Conservation (phyloP, 2,797 vertebrate genomes). For the Pelobates cultripes region DNA sequence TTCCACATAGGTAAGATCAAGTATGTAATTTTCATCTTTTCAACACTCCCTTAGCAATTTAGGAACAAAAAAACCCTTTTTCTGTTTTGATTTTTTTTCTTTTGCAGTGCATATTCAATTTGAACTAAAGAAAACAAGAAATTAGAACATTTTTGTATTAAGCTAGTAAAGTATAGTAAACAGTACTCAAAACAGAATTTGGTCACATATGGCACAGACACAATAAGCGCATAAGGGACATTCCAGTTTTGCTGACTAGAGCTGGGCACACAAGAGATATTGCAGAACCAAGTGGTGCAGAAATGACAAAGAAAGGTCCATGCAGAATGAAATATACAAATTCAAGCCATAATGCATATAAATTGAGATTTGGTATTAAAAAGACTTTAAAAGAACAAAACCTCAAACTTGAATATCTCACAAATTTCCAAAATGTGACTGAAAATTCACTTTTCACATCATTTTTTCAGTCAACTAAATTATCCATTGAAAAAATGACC, state of each 20-base stretch:
- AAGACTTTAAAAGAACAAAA: not conserved
- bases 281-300: not conserved
- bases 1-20: too few species aligned
- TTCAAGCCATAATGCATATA: not conserved
- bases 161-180: constrained; percentile 2
- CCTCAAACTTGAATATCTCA: not conserved
- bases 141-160: not conserved
- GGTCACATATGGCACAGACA: constrained; percentile 30
- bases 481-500: constrained; percentile 12
- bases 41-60: too few species aligned
- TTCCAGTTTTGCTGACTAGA: constrained; percentile 14
- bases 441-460: not conserved
- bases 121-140: not conserved
- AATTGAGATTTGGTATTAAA: not conserved
- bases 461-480: not conserved
- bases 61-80: too few species aligned
- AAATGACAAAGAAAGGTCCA: constrained; percentile 9
- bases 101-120: not conserved
- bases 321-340: constrained; percentile 1
- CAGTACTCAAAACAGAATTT: constrained; percentile 6
- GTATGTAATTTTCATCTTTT: too few species aligned
- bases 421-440: not conserved
- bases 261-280: not conserved
- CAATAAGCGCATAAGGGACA: not conserved
- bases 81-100: not conserved